Evolutionary conservation across 1,140 invertebrate species (phyloP).

Genomic region (Arctopsyche grandis): DNA sequence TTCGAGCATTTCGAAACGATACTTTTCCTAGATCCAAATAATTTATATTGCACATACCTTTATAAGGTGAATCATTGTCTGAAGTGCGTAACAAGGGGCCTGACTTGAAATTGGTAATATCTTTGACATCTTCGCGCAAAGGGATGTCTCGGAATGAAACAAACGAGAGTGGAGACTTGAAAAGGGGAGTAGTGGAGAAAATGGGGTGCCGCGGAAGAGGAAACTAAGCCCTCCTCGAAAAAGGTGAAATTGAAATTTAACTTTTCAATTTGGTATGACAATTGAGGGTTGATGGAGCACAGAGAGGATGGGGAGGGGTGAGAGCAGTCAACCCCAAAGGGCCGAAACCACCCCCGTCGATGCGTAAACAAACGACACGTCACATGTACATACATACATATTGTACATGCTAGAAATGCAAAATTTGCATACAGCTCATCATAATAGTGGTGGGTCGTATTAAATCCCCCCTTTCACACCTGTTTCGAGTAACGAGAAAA

Average conservation of each 20-base stretch:
- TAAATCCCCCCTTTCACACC: no score
- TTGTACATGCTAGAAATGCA: no score
- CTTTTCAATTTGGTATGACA: constrained; percentile 55
- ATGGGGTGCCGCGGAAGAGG: constrained; percentile 6
- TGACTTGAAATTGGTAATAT: constrained; percentile 32
- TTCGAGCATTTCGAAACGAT: no score
- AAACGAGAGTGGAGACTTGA: neutral
- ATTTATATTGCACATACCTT: neutral
- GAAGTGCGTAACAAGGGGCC: constrained; percentile 14
- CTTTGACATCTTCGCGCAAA: constrained; percentile 36
- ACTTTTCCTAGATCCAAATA: no score
- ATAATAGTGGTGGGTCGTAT: no score
- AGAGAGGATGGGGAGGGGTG: neutral
- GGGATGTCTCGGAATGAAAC: constrained; percentile 33
- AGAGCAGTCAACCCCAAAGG: constrained; percentile 31
- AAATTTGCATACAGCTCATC: neutral
- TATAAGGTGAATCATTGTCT: constrained; percentile 8
- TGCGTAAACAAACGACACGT: neutral
- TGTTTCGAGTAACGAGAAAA: no score
- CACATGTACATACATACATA: neutral
- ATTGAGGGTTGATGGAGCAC: constrained; percentile 43
- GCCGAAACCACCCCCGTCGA: neutral
- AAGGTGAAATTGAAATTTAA: constrained; percentile 54
- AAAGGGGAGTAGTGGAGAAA: neutral
- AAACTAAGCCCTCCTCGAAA: constrained; percentile 41